Percentiles rank a stretch among this genome's conserved stretches.
Evolutionary conservation across 2,888 invertebrate genomes (phyloP).

Genomic region (Diadegma fenestrale): DNA sequence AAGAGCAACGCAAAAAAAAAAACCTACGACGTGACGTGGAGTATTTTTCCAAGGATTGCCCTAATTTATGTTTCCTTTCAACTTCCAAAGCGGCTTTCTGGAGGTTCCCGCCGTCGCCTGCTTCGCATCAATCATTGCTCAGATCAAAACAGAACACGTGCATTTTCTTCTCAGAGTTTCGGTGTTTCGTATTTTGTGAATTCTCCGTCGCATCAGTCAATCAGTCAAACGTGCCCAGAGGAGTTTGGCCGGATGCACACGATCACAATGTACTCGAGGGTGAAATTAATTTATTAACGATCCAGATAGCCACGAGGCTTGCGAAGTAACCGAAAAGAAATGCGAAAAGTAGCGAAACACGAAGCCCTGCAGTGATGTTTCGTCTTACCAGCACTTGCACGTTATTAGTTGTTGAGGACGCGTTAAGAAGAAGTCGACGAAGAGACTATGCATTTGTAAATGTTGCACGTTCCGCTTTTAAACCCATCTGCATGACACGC

Average conservation of each 20-base stretch:
- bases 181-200: background rate
- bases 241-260: background rate
- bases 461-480: conserved; percentile 84
- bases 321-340: conserved; percentile 2
- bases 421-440: conserved; percentile 12
- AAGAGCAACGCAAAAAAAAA: conserved; percentile 37
- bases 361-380: conserved; percentile 15
- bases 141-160: conserved; percentile 40
- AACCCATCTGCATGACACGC: conserved; percentile 84
- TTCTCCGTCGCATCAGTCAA: background rate
- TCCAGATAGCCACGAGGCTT: conserved; percentile 15
- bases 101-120: conserved; percentile 1
- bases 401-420: conserved; percentile 30
- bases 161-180: background rate
- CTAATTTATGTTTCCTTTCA: conserved; percentile 74
- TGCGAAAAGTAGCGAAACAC: conserved; percentile 29
- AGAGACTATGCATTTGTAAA: conserved; percentile 81
- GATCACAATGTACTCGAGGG: background rate
- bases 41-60: conserved; percentile 70
- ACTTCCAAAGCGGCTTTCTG: conserved; percentile 60
- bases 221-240: background rate
- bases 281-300: background rate
- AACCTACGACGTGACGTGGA: conserved; percentile 52
- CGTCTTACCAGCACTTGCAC: conserved; percentile 33
- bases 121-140: conserved; percentile 55